Evolutionary conservation across 2,113 vertebrate species (phyloP).

Genomic region (Hydrolagus affinis): DNA sequence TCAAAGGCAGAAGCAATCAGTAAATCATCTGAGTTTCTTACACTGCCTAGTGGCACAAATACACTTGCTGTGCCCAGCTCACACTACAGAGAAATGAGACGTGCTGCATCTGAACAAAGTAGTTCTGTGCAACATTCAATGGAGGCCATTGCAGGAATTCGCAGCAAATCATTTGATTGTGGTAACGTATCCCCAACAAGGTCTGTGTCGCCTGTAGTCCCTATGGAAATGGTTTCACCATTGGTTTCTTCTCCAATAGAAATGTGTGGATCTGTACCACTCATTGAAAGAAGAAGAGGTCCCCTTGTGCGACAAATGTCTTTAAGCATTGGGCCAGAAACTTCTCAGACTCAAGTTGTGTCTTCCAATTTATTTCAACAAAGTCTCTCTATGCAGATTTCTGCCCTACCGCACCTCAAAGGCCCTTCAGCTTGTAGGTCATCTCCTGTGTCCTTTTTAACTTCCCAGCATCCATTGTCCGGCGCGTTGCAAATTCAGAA

Average conservation of each 20-base stretch:
- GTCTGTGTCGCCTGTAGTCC: conserved; percentile 42
- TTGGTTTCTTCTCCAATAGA: conserved; percentile 48
- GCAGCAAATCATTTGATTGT: conserved; percentile 93
- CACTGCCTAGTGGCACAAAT: conserved; percentile 63
- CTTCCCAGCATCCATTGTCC: conserved; percentile 2
- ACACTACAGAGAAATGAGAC: conserved; percentile 71
- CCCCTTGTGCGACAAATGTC: conserved; percentile 90
- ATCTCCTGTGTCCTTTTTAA: conserved; percentile 23
- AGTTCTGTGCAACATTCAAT: conserved; percentile 70
- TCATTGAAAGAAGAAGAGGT: conserved; percentile 86
- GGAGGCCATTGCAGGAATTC: conserved; percentile 73
- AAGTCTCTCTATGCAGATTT: conserved; percentile 45
- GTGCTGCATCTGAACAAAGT: conserved; percentile 86
- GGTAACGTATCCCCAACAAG: conserved; percentile 67
- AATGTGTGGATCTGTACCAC: conserved; percentile 62
- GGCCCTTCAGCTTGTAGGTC: conserved; percentile 41
- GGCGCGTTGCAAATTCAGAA: neutral
- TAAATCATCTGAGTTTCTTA: conserved; percentile 67
- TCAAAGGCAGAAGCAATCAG: conserved; percentile 58
- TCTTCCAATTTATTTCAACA: conserved; percentile 53
- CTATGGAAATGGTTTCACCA: conserved; percentile 46
- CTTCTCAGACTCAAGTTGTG: conserved; percentile 57
- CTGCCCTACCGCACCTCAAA: conserved; percentile 43
- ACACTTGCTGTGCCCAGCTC: conserved; percentile 69
- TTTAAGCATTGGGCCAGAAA: conserved; percentile 79